These are phyloP conservation scores for Montifringilla adamsi DNA, from an alignment of 2,113 vertebrate genomes.

Conservation along the genomic window DNA sequence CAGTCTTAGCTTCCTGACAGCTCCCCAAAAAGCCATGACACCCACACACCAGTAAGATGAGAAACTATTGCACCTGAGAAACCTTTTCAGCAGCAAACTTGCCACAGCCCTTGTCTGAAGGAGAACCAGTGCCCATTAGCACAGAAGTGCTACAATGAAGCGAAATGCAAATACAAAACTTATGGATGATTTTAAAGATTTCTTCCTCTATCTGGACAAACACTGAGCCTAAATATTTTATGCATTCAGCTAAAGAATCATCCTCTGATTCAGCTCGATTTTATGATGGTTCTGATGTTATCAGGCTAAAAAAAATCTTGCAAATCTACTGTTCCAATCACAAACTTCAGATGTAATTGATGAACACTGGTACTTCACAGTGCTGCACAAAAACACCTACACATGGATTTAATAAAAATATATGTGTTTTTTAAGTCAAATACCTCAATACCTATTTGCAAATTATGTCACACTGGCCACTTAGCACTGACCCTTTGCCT, in stretches of 20 bases:
- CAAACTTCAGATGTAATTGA: background rate
- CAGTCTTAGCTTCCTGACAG: background rate
- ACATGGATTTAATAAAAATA: background rate
- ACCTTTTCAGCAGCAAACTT: background rate
- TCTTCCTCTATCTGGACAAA: background rate
- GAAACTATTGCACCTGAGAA: background rate
- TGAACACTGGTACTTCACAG: background rate
- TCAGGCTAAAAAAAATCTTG: background rate
- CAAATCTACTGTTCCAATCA: background rate
- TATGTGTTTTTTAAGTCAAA: background rate
- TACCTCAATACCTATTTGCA: background rate
- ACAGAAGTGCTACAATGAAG: background rate
- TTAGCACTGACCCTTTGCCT: background rate
- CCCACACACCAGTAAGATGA: background rate
- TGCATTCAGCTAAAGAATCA: background rate
- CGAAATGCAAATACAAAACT: background rate
- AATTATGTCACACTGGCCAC: accelerated
- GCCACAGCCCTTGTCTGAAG: background rate
- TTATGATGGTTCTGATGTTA: background rate
- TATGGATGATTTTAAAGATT: background rate
- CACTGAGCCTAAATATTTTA: background rate
- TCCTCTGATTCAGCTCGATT: background rate
- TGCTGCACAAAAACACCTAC: background rate
- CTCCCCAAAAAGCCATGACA: background rate
- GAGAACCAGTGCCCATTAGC: background rate